Evolutionary conservation across 1,140 invertebrate genomes (phyloP).

Genomic region (Pemphigus obesinymphae): DNA sequence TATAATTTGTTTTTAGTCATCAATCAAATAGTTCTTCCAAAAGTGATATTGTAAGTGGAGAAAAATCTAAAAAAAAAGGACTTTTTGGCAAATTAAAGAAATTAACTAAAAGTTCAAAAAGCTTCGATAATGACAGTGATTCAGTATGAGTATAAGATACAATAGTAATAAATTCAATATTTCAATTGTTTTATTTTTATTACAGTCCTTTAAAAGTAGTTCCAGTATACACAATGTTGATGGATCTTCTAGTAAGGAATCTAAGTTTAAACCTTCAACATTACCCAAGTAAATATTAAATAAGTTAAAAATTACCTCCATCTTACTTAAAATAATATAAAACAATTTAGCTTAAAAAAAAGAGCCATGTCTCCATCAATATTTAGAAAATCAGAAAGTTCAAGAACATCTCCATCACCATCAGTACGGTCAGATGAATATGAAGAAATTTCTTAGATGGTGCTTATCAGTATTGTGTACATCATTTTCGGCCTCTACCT

Average conservation of each 20-base stretch:
- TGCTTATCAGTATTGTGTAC: too few species aligned
- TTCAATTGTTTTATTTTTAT: background rate
- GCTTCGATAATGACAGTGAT: slow-evolving; percentile 57
- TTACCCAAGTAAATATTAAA: slow-evolving; percentile 25
- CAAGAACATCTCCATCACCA: slow-evolving; percentile 19
- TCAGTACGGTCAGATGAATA: slow-evolving; percentile 28
- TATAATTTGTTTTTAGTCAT: slow-evolving; percentile 54
- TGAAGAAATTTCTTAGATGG: slow-evolving; percentile 21
- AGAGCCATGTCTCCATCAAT: slow-evolving; percentile 35
- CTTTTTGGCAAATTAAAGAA: slow-evolving; percentile 79
- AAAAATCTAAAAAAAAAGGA: slow-evolving; percentile 76
- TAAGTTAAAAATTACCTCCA: too few species aligned
- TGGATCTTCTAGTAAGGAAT: background rate
- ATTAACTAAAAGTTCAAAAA: slow-evolving; percentile 72
- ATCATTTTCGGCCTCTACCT: too few species aligned
- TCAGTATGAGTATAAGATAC: background rate
- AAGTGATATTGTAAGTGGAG: slow-evolving; percentile 66
- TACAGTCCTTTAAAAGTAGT: slow-evolving; percentile 8
- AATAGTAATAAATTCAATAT: background rate
- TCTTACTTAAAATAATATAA: background rate
- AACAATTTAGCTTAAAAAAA: slow-evolving; percentile 18
- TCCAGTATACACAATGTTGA: slow-evolving; percentile 18
- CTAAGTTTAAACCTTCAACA: slow-evolving; percentile 17
- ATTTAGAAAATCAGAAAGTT: slow-evolving; percentile 35
- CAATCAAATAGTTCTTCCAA: slow-evolving; percentile 77